A percentile compares a stretch with the other conserved stretches of the same genome.
phyloP scores from a whole-genome alignment of 2,888 invertebrate genomes.

The Creontiades dilutus region DNA sequence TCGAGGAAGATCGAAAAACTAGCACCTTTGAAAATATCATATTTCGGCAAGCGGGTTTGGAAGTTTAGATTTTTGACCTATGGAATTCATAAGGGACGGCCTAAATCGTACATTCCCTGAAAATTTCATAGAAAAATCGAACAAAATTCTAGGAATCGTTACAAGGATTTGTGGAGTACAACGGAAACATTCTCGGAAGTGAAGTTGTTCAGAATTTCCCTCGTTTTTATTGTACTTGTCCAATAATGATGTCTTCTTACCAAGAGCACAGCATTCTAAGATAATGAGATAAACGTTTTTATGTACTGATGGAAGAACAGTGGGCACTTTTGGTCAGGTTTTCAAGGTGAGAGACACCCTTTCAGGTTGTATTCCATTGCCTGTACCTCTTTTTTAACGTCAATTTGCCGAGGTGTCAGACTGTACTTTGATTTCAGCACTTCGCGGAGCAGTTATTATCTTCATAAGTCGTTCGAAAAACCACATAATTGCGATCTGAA shows the following conservation, averaged over 20 bases:
- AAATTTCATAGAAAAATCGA: too few species aligned
- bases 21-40: too few species aligned
- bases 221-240: not conserved
- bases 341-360: conserved; percentile 33
- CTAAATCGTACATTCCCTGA: too few species aligned
- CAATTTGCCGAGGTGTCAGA: not conserved
- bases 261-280: conserved; percentile 17
- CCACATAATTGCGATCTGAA: not conserved
- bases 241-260: conserved; percentile 12
- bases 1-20: too few species aligned
- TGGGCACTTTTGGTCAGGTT: not conserved
- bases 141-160: too few species aligned
- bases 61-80: too few species aligned
- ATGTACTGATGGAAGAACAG: not conserved
- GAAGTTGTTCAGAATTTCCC: too few species aligned
- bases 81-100: too few species aligned
- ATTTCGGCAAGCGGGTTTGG: too few species aligned
- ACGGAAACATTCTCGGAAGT: too few species aligned
- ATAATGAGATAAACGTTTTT: conserved; percentile 37
- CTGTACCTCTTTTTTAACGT: not conserved
- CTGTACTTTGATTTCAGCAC: not conserved
- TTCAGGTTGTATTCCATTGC: not conserved
- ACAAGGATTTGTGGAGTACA: too few species aligned
- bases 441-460: not conserved
- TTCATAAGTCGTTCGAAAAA: not conserved